Conservation (phyloP, 37 sponge, comb jelly and placozoan genomes). For the Halisarca cf. caerulea region DNA sequence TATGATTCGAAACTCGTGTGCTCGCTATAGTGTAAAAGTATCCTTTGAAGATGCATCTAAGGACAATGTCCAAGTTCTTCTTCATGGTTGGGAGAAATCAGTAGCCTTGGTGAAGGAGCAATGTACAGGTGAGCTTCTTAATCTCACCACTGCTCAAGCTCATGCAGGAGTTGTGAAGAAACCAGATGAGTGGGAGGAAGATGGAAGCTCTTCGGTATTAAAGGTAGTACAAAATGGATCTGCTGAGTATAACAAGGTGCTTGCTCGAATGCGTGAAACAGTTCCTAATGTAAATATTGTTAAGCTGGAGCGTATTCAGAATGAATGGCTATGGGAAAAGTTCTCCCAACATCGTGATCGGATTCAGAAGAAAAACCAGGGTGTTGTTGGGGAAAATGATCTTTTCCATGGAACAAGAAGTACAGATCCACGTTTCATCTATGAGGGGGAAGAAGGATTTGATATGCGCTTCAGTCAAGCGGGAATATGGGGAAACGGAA, state of each 20-base stretch:
- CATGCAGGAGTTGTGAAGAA: neutral
- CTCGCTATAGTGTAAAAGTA: neutral
- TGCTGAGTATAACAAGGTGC: constrained; percentile 15
- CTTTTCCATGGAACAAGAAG: constrained; percentile 73
- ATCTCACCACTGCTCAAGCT: neutral
- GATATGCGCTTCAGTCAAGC: constrained; percentile 63
- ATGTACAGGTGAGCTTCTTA: neutral
- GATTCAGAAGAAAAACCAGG: constrained; percentile 50
- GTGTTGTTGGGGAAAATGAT: constrained; percentile 44
- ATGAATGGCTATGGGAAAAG: constrained; percentile 51
- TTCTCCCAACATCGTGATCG: constrained; percentile 42
- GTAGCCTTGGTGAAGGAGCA: neutral
- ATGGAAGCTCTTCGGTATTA: neutral
- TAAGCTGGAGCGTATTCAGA: constrained; percentile 69
- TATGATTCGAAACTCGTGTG: neutral
- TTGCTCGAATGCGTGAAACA: neutral
- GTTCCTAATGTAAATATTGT: neutral
- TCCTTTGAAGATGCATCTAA: neutral
- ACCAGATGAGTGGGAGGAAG: neutral
- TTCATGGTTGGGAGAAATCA: constrained; percentile 36
- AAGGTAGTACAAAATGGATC: neutral
- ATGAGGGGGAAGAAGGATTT: constrained; percentile 57
- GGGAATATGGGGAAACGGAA: constrained; percentile 80
- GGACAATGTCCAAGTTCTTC: neutral
- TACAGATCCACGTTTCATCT: constrained; percentile 34